Conservation (phyloP, 2,113 vertebrate species). For the Calonectris borealis region DNA sequence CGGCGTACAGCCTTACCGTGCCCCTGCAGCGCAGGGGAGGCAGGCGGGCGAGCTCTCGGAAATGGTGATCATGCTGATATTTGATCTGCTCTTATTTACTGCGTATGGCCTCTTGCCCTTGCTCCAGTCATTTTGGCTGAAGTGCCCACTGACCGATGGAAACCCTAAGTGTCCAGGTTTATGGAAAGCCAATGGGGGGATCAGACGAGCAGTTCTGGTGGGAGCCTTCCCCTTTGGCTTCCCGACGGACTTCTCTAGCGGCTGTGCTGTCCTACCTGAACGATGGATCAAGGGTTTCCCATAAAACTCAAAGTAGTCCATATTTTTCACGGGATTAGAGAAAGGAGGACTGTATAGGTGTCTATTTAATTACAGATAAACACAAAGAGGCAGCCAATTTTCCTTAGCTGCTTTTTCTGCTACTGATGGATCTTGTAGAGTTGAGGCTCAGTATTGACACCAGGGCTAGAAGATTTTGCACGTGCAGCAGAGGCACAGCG, state of each 20-base stretch:
- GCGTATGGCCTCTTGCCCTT: background rate
- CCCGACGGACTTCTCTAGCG: fast-evolving
- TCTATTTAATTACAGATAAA: background rate
- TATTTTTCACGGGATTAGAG: background rate
- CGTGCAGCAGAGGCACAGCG: background rate
- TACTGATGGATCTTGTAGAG: background rate
- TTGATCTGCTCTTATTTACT: background rate
- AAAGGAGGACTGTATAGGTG: background rate
- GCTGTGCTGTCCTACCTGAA: background rate
- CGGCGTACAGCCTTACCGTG: fast-evolving
- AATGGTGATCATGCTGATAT: fast-evolving
- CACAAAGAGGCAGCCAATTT: background rate
- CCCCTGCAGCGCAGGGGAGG: fast-evolving
- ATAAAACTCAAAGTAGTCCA: background rate
- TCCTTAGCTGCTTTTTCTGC: background rate
- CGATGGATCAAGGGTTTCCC: background rate
- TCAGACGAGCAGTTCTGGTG: background rate
- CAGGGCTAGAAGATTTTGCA: background rate
- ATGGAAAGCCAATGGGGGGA: background rate
- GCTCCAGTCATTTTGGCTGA: background rate
- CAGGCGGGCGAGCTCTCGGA: background rate
- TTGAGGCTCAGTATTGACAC: background rate
- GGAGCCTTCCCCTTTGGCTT: background rate
- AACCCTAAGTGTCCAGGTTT: background rate
- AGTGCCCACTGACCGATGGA: background rate